Percentiles rank a stretch among this genome's conserved stretches.
These are phyloP conservation scores for Nannoperca obscura DNA, from an alignment of 2,797 vertebrate genomes.

Conservation along the genomic window DNA sequence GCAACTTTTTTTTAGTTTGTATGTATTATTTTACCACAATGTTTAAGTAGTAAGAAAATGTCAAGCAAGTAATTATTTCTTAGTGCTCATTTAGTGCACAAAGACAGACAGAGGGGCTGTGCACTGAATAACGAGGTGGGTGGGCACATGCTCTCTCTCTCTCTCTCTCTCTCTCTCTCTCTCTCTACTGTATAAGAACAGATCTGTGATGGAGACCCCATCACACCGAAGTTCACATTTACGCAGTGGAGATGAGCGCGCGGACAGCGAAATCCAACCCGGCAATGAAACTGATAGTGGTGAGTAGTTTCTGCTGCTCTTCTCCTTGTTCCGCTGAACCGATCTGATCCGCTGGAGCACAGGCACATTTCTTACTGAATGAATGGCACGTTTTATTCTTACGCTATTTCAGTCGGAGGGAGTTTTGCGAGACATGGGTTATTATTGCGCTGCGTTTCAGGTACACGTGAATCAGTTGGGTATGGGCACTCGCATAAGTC, in stretches of 20 bases:
- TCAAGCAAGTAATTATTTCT: background rate
- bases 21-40: conserved; percentile 6
- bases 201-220: conserved; percentile 80
- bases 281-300: conserved; percentile 86
- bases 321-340: background rate
- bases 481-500: background rate
- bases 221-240: conserved; percentile 73
- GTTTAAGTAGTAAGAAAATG: background rate
- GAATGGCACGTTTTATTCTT: background rate
- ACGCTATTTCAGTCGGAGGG: background rate
- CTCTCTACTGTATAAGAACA: conserved; percentile 80
- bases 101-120: conserved; percentile 33
- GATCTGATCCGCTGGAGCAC: background rate
- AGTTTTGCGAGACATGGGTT: conserved; percentile 1
- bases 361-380: background rate
- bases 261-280: conserved; percentile 81
- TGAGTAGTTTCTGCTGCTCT: conserved; percentile 72
- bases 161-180: conserved; percentile 35
- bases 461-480: background rate
- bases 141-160: conserved; percentile 47
- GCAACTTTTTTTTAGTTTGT: background rate
- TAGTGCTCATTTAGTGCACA: background rate
- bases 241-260: conserved; percentile 78
- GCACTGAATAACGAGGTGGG: conserved; percentile 53
- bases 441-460: background rate